Evolutionary conservation across 2,797 vertebrate species (phyloP), one percentile per base, ranked within the genome.

Genomic region (Miichthys miiuy): DNA sequence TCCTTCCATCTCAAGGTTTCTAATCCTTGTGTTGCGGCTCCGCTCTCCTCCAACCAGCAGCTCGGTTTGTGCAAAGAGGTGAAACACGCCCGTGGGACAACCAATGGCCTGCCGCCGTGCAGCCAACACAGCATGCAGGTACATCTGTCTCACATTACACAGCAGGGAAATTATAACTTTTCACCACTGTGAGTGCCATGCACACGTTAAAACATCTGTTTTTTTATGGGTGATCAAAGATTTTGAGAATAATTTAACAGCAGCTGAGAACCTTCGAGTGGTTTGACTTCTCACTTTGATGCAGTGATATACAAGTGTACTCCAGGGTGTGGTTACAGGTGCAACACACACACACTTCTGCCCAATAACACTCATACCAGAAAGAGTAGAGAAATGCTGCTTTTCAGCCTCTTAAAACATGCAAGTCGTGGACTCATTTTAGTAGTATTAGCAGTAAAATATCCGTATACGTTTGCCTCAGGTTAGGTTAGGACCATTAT

Each of bases 61-160:
- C 85, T 91, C 42, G 66, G 73, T 55, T 54, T 85, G 70, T 64
- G 63, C 75, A 42, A 84, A 48, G 83, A 87, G 48, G 65, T 56
- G 67, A 83, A 61, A 60, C 75, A 34, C 1, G 64, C 62, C 72
- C 46, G 46, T 6, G 68, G n/a, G 60, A 75, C 84, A 1, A 88
- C 89, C 75, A 94, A 90, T 5, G 89, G 91, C 25, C 80, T 92
- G 72, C 55, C 80, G 12, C 82, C 86, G 57, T 67, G 88, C 72
- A 86, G 72, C 79, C 87, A 84, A 38, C 88, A 84, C 67, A 82
- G 73, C 84, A 82, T 85, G 68, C 91, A 95, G 94, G 94, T 95
- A 91, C 64, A 27, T 50, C 47, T n/a, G 18, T 25, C 23, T 23
- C 11, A 21, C n/a, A 41, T 46, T n/a, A 48, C 11, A 75, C 30